Conservation (phyloP, 2,797 vertebrate genomes). For the Merluccius polli region DNA sequence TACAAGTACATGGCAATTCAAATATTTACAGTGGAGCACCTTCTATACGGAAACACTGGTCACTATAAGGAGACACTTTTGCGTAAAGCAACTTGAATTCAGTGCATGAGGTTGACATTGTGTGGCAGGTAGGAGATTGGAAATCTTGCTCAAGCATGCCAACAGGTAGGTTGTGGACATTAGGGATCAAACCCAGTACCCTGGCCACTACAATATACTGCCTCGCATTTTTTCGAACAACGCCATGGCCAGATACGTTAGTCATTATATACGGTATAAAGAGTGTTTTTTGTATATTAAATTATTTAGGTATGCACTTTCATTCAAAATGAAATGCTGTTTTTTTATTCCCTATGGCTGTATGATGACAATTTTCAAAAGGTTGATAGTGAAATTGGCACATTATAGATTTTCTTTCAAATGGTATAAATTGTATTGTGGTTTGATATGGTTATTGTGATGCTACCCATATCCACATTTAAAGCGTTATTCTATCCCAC, state of each 20-base stretch:
- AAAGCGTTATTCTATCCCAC: neutral
- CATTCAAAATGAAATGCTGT: neutral
- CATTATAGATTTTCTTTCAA: neutral
- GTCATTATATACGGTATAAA: no score
- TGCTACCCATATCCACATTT: neutral
- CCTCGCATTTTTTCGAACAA: neutral
- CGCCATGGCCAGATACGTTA: no score
- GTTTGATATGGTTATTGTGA: neutral
- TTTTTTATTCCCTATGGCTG: neutral
- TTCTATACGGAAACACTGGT: no score
- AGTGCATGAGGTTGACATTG: neutral
- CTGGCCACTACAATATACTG: neutral
- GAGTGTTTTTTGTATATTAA: neutral
- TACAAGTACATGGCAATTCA: no score
- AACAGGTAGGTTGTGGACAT: neutral
- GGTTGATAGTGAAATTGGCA: neutral
- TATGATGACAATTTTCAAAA: neutral
- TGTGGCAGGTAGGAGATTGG: neutral
- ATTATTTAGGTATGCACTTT: neutral
- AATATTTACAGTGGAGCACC: no score
- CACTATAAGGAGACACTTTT: neutral
- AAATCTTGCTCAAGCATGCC: neutral
- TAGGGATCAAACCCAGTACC: neutral
- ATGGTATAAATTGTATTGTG: neutral
- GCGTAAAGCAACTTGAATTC: neutral